Evolutionary conservation across 2,888 invertebrate species (phyloP).

Genomic region (Sinhomidia bicolor): DNA sequence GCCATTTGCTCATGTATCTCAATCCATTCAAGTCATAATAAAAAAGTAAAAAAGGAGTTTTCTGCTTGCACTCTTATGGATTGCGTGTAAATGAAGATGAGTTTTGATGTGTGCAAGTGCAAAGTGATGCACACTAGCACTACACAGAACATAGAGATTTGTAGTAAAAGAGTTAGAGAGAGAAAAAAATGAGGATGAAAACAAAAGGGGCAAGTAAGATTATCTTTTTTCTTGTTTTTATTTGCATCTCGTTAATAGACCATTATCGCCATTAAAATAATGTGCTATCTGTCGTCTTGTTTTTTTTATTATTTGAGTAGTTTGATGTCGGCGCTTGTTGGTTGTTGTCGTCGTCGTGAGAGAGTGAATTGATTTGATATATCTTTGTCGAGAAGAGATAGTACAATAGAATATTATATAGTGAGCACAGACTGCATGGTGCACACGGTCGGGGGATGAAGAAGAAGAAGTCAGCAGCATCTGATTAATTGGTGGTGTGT

Average conservation of each 20-base stretch:
- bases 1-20: conserved; percentile 60
- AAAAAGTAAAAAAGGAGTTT: conserved; percentile 34
- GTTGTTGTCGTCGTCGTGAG: background rate
- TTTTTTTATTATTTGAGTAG: conserved; percentile 1
- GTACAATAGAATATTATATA: background rate
- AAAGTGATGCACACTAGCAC: background rate
- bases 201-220: conserved; percentile 27
- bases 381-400: background rate
- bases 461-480: background rate
- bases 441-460: no score
- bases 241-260: conserved; percentile 48
- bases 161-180: no score
- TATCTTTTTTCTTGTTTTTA: conserved; percentile 51
- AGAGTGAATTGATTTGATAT: conserved; percentile 34
- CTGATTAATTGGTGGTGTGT: conserved; percentile 61
- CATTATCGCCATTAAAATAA: conserved; percentile 55
- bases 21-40: conserved; percentile 45
- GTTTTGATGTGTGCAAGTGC: conserved; percentile 26
- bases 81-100: conserved; percentile 23
- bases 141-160: no score
- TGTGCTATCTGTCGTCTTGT: conserved; percentile 44
- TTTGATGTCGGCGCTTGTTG: background rate
- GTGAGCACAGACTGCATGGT: background rate
- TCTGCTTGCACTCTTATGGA: background rate
- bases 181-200: background rate